Conservation (phyloP, 2,888 invertebrate species). For the Heliconius cydno region DNA sequence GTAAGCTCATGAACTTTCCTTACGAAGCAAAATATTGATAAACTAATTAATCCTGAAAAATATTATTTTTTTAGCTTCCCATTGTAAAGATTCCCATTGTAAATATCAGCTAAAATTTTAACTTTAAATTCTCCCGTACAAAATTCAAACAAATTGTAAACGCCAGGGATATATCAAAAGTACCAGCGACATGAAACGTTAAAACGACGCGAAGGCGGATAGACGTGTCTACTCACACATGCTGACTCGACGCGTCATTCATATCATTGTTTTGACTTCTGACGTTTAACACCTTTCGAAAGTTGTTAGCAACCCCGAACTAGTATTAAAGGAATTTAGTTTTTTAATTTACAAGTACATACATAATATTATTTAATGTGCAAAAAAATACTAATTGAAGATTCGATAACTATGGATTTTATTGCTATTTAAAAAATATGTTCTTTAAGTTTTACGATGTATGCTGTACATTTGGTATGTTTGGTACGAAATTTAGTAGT, state of each 20-base stretch:
- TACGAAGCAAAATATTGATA: too few species aligned
- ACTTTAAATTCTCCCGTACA: background rate
- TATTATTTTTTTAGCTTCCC: too few species aligned
- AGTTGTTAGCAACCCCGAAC: slow-evolving; percentile 11
- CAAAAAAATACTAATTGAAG: too few species aligned
- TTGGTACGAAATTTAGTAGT: too few species aligned
- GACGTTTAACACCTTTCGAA: slow-evolving; percentile 24
- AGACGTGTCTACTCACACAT: slow-evolving; percentile 17
- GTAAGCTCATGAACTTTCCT: background rate
- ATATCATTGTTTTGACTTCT: slow-evolving; percentile 25
- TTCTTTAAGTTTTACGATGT: too few species aligned
- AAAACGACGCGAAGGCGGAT: slow-evolving; percentile 9
- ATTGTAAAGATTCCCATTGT: too few species aligned
- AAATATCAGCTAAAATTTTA: background rate
- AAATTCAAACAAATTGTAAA: background rate
- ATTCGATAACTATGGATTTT: too few species aligned
- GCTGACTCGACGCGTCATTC: slow-evolving; percentile 20
- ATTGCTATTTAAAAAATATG: too few species aligned
- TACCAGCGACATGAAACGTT: slow-evolving; percentile 15
- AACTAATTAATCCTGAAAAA: background rate
- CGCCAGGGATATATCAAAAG: background rate
- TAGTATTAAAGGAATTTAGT: background rate
- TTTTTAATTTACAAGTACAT: background rate
- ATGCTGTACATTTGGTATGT: too few species aligned
- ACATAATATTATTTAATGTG: too few species aligned